phyloP scores from a whole-genome alignment of 2,888 invertebrate genomes.

The Leucoma salicis region DNA sequence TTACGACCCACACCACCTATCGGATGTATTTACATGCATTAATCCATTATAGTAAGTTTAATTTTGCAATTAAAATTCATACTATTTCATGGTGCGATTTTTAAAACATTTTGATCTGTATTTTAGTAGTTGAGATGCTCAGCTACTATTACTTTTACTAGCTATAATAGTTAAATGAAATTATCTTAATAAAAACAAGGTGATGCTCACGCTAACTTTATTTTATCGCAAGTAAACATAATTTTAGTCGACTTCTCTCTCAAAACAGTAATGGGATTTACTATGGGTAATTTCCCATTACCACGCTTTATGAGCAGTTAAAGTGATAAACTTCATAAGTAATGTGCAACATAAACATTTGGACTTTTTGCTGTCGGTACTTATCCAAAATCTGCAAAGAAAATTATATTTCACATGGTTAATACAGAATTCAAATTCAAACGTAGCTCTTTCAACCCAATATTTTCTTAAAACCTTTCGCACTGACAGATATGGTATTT shows the following conservation, averaged over 20 bases:
- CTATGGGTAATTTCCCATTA: slow-evolving; percentile 29
- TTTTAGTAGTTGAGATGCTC: too few species aligned
- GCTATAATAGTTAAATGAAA: too few species aligned
- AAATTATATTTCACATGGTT: not conserved
- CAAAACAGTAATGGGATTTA: slow-evolving; percentile 21
- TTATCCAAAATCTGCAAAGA: slow-evolving; percentile 1
- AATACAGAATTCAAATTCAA: slow-evolving; percentile 3
- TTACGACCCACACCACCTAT: too few species aligned
- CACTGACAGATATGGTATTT: slow-evolving; percentile 24
- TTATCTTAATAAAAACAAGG: slow-evolving; percentile 1
- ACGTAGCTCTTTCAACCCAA: not conserved
- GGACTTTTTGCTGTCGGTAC: slow-evolving; percentile 14
- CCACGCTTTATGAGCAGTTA: slow-evolving; percentile 35
- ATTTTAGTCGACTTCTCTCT: slow-evolving; percentile 25
- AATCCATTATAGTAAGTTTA: too few species aligned
- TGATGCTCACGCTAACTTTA: slow-evolving; percentile 19
- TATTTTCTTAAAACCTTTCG: slow-evolving; percentile 16
- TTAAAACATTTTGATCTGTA: too few species aligned
- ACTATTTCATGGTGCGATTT: too few species aligned
- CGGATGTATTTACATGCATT: too few species aligned
- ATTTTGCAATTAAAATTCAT: too few species aligned
- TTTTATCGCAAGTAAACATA: slow-evolving; percentile 24
- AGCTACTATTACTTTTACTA: too few species aligned
- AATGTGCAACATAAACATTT: slow-evolving; percentile 31
- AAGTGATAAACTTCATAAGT: slow-evolving; percentile 36